Evolutionary conservation across 2,888 invertebrate species (phyloP).

Genomic region (Cephus pygmeus): DNA sequence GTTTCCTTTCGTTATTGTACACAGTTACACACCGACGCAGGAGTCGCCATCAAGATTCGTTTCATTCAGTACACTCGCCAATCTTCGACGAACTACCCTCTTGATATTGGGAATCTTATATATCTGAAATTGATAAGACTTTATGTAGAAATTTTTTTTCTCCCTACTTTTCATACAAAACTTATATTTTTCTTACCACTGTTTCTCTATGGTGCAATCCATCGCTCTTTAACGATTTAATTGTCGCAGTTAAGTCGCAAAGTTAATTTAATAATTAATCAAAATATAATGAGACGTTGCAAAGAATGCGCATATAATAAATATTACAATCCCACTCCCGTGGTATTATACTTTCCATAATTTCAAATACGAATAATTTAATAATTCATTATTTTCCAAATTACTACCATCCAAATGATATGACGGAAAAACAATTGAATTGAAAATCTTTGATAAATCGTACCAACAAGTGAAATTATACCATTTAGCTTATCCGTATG

Average conservation of each 20-base stretch:
- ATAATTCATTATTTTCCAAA: not conserved
- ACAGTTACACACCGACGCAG: slow-evolving; percentile 32
- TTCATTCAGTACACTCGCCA: not conserved
- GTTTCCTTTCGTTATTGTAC: slow-evolving; percentile 64
- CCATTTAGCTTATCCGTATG: not conserved
- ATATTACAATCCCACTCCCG: not conserved
- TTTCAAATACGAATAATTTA: no score
- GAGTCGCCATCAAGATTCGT: not conserved
- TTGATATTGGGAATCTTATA: not conserved
- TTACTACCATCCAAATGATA: no score
- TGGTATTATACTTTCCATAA: no score
- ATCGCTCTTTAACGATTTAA: not conserved
- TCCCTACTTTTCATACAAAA: not conserved
- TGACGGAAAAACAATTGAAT: not conserved
- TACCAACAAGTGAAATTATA: not conserved
- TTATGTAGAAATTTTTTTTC: not conserved
- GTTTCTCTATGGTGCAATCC: not conserved
- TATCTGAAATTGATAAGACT: not conserved
- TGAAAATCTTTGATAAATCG: not conserved
- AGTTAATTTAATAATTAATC: not conserved
- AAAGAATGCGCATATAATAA: not conserved
- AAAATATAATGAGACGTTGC: not conserved
- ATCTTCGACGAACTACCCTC: not conserved
- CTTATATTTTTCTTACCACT: not conserved
- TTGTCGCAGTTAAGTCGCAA: not conserved